These are phyloP conservation scores for Athripsodes cinereus DNA, from an alignment of 2,888 invertebrate genomes.

Conservation along the genomic window DNA sequence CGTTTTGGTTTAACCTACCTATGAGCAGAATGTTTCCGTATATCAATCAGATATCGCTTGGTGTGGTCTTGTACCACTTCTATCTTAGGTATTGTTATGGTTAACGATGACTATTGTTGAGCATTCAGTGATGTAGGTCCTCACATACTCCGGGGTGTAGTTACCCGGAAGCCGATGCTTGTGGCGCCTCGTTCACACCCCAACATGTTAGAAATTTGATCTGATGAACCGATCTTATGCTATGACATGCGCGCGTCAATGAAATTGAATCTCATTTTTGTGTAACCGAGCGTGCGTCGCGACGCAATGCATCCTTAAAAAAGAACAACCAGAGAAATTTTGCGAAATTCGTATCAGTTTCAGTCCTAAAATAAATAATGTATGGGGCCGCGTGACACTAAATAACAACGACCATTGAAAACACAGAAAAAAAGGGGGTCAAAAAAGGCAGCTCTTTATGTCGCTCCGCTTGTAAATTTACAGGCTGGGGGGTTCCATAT, in stretches of 20 bases:
- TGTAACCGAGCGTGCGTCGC: not conserved
- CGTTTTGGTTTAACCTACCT: too few species aligned
- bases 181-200: not conserved
- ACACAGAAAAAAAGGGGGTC: conserved; percentile 17
- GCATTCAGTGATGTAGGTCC: not conserved
- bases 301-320: conserved; percentile 1
- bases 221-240: not conserved
- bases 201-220: not conserved
- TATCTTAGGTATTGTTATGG: not conserved
- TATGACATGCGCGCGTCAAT: not conserved
- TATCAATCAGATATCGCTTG: not conserved
- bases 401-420: conserved; percentile 22
- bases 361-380: conserved; percentile 21
- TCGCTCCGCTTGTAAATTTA: conserved; percentile 25
- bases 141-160: not conserved
- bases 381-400: conserved; percentile 25
- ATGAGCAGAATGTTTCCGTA: too few species aligned
- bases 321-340: not conserved
- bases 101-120: not conserved
- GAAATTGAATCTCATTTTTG: conserved; percentile 1
- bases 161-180: not conserved
- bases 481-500: conserved; percentile 16
- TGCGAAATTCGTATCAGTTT: conserved; percentile 10
- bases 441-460: conserved; percentile 26
- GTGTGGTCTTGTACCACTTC: not conserved